A percentile compares a stretch with the other conserved stretches of the same genome.
Conservation (phyloP, 2,888 invertebrate genomes). For the Congeria kusceri region DNA sequence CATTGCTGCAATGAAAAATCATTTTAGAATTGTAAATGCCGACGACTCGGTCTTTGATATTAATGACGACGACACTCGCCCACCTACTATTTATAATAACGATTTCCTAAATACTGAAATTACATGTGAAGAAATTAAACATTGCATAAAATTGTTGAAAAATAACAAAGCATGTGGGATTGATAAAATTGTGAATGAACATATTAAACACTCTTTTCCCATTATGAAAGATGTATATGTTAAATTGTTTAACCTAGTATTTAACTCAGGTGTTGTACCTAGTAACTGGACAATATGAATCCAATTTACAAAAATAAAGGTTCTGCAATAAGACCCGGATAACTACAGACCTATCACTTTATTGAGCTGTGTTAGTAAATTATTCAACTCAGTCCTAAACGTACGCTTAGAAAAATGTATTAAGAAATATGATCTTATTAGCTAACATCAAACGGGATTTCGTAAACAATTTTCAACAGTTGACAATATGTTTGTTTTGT, state of each 20-base stretch:
- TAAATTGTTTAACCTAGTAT: conserved; percentile 4
- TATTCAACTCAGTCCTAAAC: conserved; percentile 19
- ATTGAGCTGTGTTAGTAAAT: conserved; percentile 18
- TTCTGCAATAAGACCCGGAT: background rate
- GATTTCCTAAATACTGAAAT: too few relatives aligned
- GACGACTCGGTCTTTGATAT: too few relatives aligned
- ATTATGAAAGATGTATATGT: too few relatives aligned
- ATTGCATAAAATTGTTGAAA: too few relatives aligned
- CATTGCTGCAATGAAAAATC: too few relatives aligned
- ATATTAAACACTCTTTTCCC: too few relatives aligned
- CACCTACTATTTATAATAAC: too few relatives aligned
- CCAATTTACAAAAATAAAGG: conserved; percentile 37
- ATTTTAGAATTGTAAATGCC: too few relatives aligned
- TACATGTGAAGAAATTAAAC: too few relatives aligned
- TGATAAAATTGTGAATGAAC: too few relatives aligned
- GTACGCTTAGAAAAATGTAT: conserved; percentile 4
- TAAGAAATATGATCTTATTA: background rate
- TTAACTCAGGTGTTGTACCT: conserved; percentile 18
- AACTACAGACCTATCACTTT: conserved; percentile 36
- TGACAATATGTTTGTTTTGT: conserved; percentile 13
- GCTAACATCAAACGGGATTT: conserved; percentile 30
- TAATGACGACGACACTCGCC: too few relatives aligned
- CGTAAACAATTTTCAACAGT: conserved; percentile 16
- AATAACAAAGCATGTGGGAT: too few relatives aligned
- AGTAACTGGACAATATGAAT: conserved; percentile 7